Percentiles rank a stretch among this genome's conserved stretches.
phyloP scores from a whole-genome alignment of 1,140 invertebrate genomes.

The Conus betulinus region DNA sequence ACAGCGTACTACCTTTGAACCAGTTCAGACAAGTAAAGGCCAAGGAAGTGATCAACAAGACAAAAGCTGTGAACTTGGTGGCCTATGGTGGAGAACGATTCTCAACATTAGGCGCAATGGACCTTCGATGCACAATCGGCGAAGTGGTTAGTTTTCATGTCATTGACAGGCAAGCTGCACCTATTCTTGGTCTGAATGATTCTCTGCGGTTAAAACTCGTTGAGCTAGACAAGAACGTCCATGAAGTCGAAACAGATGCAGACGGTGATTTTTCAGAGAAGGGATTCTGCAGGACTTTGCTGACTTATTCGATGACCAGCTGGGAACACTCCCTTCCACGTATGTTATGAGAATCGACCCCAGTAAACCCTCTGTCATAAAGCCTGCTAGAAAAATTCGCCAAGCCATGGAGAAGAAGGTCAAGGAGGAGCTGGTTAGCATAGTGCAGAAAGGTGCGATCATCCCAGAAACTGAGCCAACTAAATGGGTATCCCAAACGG shows the following conservation, averaged over 20 bases:
- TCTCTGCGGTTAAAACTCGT: not conserved
- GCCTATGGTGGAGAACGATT: too few species aligned
- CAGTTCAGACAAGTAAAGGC: slow-evolving; percentile 18
- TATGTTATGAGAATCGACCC: slow-evolving; percentile 62
- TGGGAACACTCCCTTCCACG: slow-evolving; percentile 36
- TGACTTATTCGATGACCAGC: slow-evolving; percentile 47
- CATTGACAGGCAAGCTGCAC: not conserved
- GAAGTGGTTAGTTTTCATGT: not conserved
- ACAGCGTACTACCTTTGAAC: too few species aligned
- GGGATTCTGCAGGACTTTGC: slow-evolving; percentile 37
- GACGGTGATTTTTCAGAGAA: not conserved
- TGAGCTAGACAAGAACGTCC: not conserved
- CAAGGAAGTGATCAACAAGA: slow-evolving; percentile 47
- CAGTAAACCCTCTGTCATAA: slow-evolving; percentile 46
- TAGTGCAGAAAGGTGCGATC: slow-evolving; percentile 47
- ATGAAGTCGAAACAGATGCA: not conserved
- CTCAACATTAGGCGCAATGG: too few species aligned
- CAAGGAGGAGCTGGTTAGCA: slow-evolving; percentile 46
- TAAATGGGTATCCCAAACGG: slow-evolving; percentile 76
- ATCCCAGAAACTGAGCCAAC: slow-evolving; percentile 69
- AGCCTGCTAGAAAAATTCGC: slow-evolving; percentile 60
- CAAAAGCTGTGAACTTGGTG: too few species aligned
- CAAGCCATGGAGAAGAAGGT: slow-evolving; percentile 38
- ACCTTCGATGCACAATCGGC: not conserved
- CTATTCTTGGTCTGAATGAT: not conserved